These are phyloP conservation scores for Riptortus pedestris DNA, from an alignment of 1,140 invertebrate genomes.

Conservation along the genomic window DNA sequence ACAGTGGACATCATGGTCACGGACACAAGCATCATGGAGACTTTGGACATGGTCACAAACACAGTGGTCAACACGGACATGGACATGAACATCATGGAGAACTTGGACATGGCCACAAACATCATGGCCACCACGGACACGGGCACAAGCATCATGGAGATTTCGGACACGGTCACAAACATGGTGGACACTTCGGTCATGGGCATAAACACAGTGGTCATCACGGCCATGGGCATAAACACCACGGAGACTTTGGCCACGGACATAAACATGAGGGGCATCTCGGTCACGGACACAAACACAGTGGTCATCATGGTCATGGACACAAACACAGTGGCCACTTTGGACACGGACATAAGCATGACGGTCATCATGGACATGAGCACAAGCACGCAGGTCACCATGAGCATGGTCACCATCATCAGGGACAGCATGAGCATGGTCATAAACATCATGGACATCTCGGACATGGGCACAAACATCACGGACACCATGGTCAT, in stretches of 20 bases:
- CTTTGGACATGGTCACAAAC: too few relatives aligned
- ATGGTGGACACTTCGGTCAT: conserved; percentile 15
- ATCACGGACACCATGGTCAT: neutral
- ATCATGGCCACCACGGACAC: neutral
- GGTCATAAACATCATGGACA: conserved; percentile 7
- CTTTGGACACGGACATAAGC: conserved; percentile 15
- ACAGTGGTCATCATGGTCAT: conserved; percentile 20
- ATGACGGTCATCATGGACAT: conserved; percentile 12
- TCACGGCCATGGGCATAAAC: neutral
- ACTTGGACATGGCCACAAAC: neutral
- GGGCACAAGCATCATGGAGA: neutral
- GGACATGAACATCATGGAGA: neutral
- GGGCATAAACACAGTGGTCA: too few relatives aligned
- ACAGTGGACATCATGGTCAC: too few relatives aligned
- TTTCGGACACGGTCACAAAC: conserved; percentile 15
- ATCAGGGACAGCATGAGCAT: conserved; percentile 4
- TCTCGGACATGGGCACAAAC: conserved; percentile 6
- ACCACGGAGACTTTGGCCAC: neutral
- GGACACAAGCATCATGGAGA: too few relatives aligned
- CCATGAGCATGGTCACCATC: conserved; percentile 15
- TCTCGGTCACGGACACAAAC: conserved; percentile 24
- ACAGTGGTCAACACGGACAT: too few relatives aligned
- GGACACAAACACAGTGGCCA: conserved; percentile 22
- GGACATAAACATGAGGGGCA: neutral
- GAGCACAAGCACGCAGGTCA: conserved; percentile 20